A percentile compares a stretch with the other conserved stretches of the same genome.
Evolutionary conservation across 2,888 invertebrate species (phyloP).

Genomic region (Oegoconia quadripuncta): DNA sequence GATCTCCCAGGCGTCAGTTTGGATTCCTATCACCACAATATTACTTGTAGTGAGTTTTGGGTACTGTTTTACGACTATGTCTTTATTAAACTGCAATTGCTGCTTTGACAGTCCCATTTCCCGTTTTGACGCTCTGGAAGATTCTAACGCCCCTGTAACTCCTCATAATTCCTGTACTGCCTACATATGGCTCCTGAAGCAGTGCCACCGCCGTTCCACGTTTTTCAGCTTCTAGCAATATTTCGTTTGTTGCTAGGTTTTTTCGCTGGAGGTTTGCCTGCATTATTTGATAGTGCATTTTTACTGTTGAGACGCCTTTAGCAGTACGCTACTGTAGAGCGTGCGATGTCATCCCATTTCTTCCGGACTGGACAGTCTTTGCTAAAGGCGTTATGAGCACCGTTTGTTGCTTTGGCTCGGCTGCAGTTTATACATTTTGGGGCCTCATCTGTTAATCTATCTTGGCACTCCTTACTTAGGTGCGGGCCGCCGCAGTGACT

Average conservation of each 20-base stretch:
- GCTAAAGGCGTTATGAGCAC: slow-evolving; percentile 15
- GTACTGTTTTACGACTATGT: too few species aligned
- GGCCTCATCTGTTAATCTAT: not conserved
- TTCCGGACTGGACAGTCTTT: slow-evolving; percentile 5
- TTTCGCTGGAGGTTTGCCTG: slow-evolving; percentile 12
- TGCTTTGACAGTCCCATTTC: too few species aligned
- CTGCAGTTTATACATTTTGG: not conserved
- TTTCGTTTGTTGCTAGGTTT: slow-evolving; percentile 7
- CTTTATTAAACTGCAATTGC: too few species aligned
- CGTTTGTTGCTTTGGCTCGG: not conserved
- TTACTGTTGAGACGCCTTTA: slow-evolving; percentile 13
- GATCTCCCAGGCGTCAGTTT: too few species aligned
- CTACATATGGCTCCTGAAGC: too few species aligned
- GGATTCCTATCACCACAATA: too few species aligned
- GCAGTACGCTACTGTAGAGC: too few species aligned
- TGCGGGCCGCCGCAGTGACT: not conserved
- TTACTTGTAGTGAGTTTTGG: too few species aligned
- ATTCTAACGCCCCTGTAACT: too few species aligned
- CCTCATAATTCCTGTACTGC: too few species aligned
- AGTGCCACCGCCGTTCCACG: slow-evolving; percentile 6
- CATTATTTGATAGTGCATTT: too few species aligned
- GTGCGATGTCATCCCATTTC: slow-evolving; percentile 14
- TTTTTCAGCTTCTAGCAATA: slow-evolving; percentile 1
- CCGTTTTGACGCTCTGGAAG: too few species aligned
- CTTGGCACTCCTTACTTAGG: not conserved